Percentiles rank a stretch among this genome's conserved stretches.
These are phyloP conservation scores for Leptonema lineaticorne DNA, from an alignment of 1,140 invertebrate species.

Conservation along the genomic window DNA sequence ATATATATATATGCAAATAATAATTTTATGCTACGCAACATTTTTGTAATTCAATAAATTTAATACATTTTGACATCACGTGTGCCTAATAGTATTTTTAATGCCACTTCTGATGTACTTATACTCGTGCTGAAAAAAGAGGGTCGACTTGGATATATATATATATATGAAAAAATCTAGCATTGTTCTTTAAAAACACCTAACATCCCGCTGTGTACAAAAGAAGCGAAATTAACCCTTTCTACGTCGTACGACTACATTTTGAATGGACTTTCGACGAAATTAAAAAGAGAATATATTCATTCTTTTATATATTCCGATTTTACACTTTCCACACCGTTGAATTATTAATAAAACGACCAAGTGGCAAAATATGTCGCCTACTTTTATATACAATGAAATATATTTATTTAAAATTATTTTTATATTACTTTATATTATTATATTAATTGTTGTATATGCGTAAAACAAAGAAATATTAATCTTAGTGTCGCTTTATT, in stretches of 20 bases:
- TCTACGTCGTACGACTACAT: not conserved
- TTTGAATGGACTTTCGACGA: not conserved
- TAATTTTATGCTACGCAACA: too few species aligned
- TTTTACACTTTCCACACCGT: not conserved
- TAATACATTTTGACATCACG: not conserved
- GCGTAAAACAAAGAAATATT: too few species aligned
- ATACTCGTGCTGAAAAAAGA: not conserved
- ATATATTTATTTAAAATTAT: too few species aligned
- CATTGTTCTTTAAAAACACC: constrained; percentile 8
- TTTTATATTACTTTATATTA: too few species aligned
- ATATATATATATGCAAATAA: not conserved
- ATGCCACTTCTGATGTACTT: not conserved
- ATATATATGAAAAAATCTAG: not conserved
- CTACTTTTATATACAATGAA: too few species aligned
- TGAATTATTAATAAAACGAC: not conserved
- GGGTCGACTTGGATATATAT: constrained; percentile 3
- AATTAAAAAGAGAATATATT: not conserved
- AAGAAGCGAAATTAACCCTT: not conserved
- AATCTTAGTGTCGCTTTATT: too few species aligned
- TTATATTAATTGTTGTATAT: too few species aligned
- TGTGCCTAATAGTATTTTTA: not conserved
- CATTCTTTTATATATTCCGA: not conserved
- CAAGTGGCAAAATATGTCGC: too few species aligned
- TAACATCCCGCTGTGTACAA: not conserved
- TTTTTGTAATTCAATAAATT: not conserved